Evolutionary conservation across 1,140 invertebrate species (phyloP).

Genomic region (Manduca sexta): DNA sequence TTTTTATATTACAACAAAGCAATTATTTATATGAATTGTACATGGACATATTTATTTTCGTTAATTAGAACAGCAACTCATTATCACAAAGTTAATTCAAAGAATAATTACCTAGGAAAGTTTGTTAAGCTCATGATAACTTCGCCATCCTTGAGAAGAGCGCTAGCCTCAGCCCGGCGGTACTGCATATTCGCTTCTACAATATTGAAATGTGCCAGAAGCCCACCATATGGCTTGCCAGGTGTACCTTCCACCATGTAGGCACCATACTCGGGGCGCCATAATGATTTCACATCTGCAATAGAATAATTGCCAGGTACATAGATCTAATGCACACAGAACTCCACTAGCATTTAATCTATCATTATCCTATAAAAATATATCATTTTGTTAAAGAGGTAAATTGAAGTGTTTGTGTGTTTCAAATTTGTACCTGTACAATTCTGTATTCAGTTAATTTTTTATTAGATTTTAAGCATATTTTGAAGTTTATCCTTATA

Average conservation of each 20-base stretch:
- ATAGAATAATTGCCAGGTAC: conserved; percentile 8
- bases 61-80: too few species aligned
- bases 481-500: too few species aligned
- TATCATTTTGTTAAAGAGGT: too few species aligned
- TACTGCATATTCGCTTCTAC: conserved; percentile 98
- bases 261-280: conserved; percentile 98
- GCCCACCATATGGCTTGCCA: conserved; percentile 93
- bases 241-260: conserved; percentile 99
- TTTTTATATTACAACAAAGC: too few species aligned
- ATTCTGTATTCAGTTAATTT: too few species aligned
- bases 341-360: background rate
- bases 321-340: too few species aligned
- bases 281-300: conserved; percentile 87
- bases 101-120: conserved; percentile 86
- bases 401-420: too few species aligned
- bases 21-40: too few species aligned
- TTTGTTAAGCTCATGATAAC: conserved; percentile 91
- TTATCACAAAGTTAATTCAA: too few species aligned
- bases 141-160: conserved; percentile 86
- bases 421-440: too few species aligned
- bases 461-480: too few species aligned
- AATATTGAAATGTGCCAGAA: conserved; percentile 96
- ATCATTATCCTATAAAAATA: background rate
- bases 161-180: conserved; percentile 89
- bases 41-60: too few species aligned